phyloP scores from a whole-genome alignment of 2,113 vertebrate genomes.

The Rhizomys pruinosus region DNA sequence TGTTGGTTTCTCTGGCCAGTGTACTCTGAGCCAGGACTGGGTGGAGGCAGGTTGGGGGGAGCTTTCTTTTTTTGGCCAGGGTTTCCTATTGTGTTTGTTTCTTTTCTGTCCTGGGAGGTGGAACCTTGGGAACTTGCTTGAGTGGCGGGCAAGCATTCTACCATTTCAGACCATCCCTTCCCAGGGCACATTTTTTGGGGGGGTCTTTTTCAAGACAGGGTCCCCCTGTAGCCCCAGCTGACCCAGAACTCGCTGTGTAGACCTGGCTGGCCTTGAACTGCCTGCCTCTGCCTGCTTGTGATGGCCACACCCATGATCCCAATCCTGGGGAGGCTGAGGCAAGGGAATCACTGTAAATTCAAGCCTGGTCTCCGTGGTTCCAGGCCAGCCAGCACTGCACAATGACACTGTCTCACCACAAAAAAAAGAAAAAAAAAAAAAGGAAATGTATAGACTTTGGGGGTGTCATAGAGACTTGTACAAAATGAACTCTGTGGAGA shows the following conservation, averaged over 20 bases:
- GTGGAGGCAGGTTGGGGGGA: not conserved
- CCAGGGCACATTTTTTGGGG: no score
- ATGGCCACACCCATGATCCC: not conserved
- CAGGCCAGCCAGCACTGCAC: not conserved
- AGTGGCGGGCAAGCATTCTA: not conserved
- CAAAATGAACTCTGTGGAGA: not conserved
- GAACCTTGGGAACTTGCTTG: not conserved
- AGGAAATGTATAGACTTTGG: conserved; percentile 13
- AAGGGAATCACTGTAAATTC: not conserved
- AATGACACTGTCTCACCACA: not conserved
- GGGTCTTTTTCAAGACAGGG: no score
- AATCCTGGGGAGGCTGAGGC: no score
- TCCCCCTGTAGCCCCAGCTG: no score
- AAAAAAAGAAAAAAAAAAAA: not conserved
- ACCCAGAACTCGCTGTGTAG: no score
- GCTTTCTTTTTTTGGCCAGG: not conserved
- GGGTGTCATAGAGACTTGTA: not conserved
- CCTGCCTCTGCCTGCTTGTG: no score
- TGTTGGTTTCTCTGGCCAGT: conserved; percentile 9
- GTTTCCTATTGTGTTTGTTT: not conserved
- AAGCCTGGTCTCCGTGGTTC: not conserved
- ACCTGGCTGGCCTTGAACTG: no score
- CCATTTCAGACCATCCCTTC: not conserved
- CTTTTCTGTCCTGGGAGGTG: not conserved
- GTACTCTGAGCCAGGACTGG: not conserved